phyloP scores from a whole-genome alignment of 2,888 invertebrate species.

The Thereva unica region DNA sequence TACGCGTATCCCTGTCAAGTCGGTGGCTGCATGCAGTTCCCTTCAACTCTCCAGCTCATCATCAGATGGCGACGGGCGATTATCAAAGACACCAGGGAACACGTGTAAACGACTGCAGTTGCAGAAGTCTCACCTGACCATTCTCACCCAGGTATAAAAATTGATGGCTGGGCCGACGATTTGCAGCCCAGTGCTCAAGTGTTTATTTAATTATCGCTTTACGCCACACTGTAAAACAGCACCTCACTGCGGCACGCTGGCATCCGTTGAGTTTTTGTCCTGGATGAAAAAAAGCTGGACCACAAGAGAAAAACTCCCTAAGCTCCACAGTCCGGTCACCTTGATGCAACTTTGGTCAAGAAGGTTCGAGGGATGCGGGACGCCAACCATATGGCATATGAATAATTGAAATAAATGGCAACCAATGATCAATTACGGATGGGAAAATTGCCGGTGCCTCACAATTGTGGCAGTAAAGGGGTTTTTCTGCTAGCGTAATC shows the following conservation, averaged over 20 bases:
- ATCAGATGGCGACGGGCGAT: constrained; percentile 21
- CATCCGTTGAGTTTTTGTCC: constrained; percentile 18
- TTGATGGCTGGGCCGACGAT: constrained; percentile 29
- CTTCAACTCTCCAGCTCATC: constrained; percentile 18
- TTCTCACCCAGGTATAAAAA: constrained; percentile 21
- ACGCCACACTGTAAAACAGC: constrained; percentile 26
- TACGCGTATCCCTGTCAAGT: constrained; percentile 10
- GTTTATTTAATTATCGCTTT: constrained; percentile 38
- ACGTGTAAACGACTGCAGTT: constrained; percentile 27
- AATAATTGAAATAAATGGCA: too few species aligned
- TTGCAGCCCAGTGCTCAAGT: constrained; percentile 26
- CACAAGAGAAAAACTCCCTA: too few species aligned
- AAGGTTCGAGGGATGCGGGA: too few species aligned
- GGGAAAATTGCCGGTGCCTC: too few species aligned
- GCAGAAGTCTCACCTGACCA: constrained; percentile 13
- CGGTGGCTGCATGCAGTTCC: constrained; percentile 1
- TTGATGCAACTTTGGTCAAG: too few species aligned
- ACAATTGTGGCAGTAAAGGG: too few species aligned
- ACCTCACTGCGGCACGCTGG: constrained; percentile 8
- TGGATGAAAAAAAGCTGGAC: background rate
- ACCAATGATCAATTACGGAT: too few species aligned
- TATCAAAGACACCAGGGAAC: constrained; percentile 27
- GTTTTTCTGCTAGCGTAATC: too few species aligned
- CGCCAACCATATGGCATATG: too few species aligned
- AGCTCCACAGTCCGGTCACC: too few species aligned